Conservation (phyloP, 2,113 vertebrate genomes). For the Nycticryphes semicollaris region DNA sequence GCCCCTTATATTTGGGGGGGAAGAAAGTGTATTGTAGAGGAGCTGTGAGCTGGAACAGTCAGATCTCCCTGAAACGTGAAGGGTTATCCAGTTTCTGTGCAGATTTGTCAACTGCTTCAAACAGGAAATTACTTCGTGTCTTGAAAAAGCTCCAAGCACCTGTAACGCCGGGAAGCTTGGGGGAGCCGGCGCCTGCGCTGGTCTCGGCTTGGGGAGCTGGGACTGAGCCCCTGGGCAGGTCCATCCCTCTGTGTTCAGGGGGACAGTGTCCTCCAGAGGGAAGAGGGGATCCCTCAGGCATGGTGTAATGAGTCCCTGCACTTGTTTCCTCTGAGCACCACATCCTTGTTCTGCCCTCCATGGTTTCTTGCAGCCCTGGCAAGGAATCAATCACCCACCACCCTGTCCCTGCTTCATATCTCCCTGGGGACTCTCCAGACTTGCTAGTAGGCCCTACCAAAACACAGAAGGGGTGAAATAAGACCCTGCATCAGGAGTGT, state of each 20-base stretch:
- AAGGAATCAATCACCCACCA: not conserved
- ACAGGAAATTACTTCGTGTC: conserved; percentile 13
- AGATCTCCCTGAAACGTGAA: not conserved
- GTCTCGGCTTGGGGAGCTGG: accelerated
- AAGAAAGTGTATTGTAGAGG: not conserved
- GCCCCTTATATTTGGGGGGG: not conserved
- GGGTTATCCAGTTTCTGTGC: not conserved
- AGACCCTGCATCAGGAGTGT: accelerated
- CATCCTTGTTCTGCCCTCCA: accelerated
- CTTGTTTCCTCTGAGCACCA: too few species aligned
- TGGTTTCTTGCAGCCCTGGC: not conserved
- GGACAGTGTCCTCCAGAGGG: not conserved
- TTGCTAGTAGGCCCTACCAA: not conserved
- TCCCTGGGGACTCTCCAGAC: not conserved
- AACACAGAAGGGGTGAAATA: not conserved
- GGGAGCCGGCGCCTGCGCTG: not conserved
- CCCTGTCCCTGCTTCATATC: accelerated
- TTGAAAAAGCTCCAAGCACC: conserved; percentile 30
- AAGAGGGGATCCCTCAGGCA: not conserved
- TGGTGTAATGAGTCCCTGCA: accelerated
- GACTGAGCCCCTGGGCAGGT: not conserved
- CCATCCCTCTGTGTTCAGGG: not conserved
- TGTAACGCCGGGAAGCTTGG: accelerated
- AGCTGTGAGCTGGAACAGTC: not conserved
- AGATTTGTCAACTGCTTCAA: conserved; percentile 23